phyloP scores from a whole-genome alignment of 2,888 invertebrate genomes.

The Drosophila lacicola region DNA sequence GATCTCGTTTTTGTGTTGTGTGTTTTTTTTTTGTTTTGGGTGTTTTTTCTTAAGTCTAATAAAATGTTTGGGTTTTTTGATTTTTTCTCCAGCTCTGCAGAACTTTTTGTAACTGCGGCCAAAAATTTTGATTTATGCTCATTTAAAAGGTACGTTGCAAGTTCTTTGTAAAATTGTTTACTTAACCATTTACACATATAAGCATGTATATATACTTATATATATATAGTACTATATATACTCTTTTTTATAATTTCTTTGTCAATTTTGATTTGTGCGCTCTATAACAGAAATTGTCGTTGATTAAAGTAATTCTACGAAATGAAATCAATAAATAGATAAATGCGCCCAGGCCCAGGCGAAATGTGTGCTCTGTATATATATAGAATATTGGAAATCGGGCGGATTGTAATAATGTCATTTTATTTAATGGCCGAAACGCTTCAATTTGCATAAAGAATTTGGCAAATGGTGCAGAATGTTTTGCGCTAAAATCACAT shows the following conservation, averaged over 20 bases:
- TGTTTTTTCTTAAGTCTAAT: constrained; percentile 65
- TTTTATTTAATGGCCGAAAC: constrained; percentile 72
- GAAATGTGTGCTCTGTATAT: not conserved
- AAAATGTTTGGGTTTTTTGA: constrained; percentile 72
- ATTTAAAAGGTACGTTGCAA: constrained; percentile 76
- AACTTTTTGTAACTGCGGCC: constrained; percentile 56
- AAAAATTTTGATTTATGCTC: constrained; percentile 84
- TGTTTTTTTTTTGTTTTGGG: constrained; percentile 38
- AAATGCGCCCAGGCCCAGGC: constrained; percentile 7
- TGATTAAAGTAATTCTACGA: constrained; percentile 16
- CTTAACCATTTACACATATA: constrained; percentile 51
- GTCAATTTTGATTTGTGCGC: constrained; percentile 77
- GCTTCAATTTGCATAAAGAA: constrained; percentile 81
- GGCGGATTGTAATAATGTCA: constrained; percentile 60
- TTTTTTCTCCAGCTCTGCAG: constrained; percentile 70
- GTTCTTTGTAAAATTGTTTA: constrained; percentile 68
- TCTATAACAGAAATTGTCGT: constrained; percentile 25
- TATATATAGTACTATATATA: constrained; percentile 26
- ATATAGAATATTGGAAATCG: constrained; percentile 26
- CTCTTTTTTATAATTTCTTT: constrained; percentile 32
- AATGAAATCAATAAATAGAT: constrained; percentile 15
- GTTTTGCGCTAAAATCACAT: constrained; percentile 22
- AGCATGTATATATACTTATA: constrained; percentile 33
- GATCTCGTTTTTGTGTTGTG: constrained; percentile 34
- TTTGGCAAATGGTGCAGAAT: constrained; percentile 54